phyloP scores from a whole-genome alignment of 2,888 invertebrate species.

The Galerucella calmariensis region DNA sequence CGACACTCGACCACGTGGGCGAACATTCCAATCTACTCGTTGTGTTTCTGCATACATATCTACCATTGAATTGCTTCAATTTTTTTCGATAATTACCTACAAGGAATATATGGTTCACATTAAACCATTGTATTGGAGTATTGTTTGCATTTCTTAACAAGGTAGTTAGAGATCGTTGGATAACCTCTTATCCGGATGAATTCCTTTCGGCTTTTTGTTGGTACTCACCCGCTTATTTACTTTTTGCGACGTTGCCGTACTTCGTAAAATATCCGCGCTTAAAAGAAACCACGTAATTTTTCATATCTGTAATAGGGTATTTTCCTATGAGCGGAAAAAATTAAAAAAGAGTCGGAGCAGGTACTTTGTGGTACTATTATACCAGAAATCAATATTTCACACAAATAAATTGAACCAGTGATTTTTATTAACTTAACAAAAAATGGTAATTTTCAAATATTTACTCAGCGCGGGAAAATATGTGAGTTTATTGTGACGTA shows the following conservation, averaged over 20 bases:
- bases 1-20: conserved; percentile 30
- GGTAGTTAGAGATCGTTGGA: conserved; percentile 42
- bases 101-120: conserved; percentile 45
- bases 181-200: conserved; percentile 43
- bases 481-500: too few species aligned
- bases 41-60: conserved; percentile 25
- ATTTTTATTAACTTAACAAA: too few species aligned
- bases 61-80: conserved; percentile 34
- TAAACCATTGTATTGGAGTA: conserved; percentile 45
- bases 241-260: conserved; percentile 5
- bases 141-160: conserved; percentile 47
- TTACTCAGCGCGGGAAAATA: too few species aligned
- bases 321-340: too few species aligned
- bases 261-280: neutral
- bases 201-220: conserved; percentile 32
- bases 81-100: conserved; percentile 46
- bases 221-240: conserved; percentile 4
- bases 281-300: neutral
- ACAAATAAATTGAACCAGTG: too few species aligned
- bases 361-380: too few species aligned
- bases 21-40: conserved; percentile 30
- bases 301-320: too few species aligned
- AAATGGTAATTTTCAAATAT: too few species aligned
- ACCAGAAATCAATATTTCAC: too few species aligned
- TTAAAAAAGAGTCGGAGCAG: too few species aligned